These are phyloP conservation scores for Notospermus geniculatus DNA, from an alignment of 1,140 invertebrate species.

Conservation along the genomic window DNA sequence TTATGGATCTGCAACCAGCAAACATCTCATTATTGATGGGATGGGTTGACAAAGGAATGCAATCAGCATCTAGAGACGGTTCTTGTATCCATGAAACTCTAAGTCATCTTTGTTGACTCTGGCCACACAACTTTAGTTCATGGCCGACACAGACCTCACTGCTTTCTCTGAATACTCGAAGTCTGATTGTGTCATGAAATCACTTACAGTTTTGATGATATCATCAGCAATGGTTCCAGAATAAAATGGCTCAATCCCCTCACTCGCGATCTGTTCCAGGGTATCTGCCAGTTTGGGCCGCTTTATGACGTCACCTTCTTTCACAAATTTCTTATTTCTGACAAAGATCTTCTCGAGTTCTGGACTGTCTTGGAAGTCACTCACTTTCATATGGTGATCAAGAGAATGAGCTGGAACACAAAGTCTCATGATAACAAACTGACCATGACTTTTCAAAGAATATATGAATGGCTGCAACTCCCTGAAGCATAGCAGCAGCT, in stretches of 20 bases:
- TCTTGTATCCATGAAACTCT: too few species aligned
- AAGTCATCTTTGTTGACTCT: too few species aligned
- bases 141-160: too few species aligned
- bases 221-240: slow-evolving; percentile 54
- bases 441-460: too few species aligned
- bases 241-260: slow-evolving; percentile 57
- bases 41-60: too few species aligned
- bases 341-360: slow-evolving; percentile 11
- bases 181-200: not conserved
- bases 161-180: too few species aligned
- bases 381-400: slow-evolving; percentile 1
- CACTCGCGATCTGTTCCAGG: slow-evolving; percentile 33
- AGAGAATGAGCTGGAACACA: not conserved
- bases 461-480: too few species aligned
- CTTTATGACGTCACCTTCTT: slow-evolving; percentile 25
- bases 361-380: not conserved
- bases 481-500: too few species aligned
- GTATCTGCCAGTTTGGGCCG: slow-evolving; percentile 35
- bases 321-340: slow-evolving; percentile 23
- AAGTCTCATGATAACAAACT: too few species aligned
- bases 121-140: too few species aligned
- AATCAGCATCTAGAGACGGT: too few species aligned
- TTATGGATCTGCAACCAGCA: slow-evolving; percentile 10
- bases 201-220: slow-evolving; percentile 49
- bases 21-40: slow-evolving; percentile 5